These are phyloP conservation scores for Pristionchus maxplancki DNA, from an alignment of 2,888 invertebrate species.

Conservation along the genomic window DNA sequence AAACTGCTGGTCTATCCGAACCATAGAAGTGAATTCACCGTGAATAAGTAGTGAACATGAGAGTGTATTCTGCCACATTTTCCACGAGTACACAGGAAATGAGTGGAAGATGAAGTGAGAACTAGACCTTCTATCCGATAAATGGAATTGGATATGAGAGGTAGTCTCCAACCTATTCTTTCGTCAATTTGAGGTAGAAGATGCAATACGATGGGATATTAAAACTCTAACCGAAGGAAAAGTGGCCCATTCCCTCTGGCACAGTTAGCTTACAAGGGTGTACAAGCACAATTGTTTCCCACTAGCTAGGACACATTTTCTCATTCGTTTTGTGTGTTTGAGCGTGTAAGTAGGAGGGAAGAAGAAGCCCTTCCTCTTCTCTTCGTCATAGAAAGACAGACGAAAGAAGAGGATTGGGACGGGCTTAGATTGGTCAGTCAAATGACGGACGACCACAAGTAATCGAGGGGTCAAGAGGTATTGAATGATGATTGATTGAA, in stretches of 20 bases:
- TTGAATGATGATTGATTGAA: neutral
- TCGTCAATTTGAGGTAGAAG: neutral
- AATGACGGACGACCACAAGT: neutral
- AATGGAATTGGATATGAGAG: slow-evolving; percentile 11
- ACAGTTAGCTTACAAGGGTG: neutral
- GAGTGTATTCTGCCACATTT: neutral
- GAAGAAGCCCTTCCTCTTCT: neutral
- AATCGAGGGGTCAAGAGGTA: neutral
- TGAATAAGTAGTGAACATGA: slow-evolving; percentile 14
- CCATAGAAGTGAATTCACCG: neutral
- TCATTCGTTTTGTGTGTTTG: slow-evolving; percentile 39
- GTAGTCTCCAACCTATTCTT: neutral
- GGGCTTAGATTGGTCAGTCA: neutral
- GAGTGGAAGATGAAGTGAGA: neutral
- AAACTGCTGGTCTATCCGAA: neutral
- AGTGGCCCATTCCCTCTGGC: neutral
- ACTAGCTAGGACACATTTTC: neutral
- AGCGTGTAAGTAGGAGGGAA: slow-evolving; percentile 30
- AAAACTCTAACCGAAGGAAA: too few species aligned
- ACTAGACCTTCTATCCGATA: neutral
- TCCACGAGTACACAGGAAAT: neutral
- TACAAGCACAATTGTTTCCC: neutral
- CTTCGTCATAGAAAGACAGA: neutral
- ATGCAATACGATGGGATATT: neutral
- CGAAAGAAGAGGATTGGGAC: slow-evolving; percentile 21